Evolutionary conservation across 2,888 invertebrate genomes (phyloP), one percentile per base, ranked within the genome.

Genomic region (Hirtodrosophila trivittata): DNA sequence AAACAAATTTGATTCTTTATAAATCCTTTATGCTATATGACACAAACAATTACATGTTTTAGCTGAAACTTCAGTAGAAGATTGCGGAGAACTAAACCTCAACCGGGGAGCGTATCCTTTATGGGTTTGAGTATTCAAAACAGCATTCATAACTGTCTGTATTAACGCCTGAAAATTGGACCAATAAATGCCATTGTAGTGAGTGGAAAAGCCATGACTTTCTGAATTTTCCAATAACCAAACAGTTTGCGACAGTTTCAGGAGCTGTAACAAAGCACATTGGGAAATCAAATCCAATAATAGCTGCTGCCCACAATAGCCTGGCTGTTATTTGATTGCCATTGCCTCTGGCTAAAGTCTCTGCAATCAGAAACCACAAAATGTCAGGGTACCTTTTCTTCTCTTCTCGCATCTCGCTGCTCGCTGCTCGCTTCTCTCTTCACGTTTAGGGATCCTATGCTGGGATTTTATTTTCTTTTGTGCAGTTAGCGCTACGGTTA

Each of bases 391-490:
- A 78, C 76, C 71, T 78, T 77, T 33, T 62, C 41, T 25, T 71
- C 64, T 56, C 54, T 67, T 25, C 18, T 38, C 43, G 37, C 18
- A 2, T 3, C 18, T 21, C 18, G 3, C 18, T 21, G 5, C 5
- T 21, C 18, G 2, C 18, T 21, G 5, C 3, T 21, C 2, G 3
- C 2, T 21, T 21, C 18, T 21, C 18, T 5, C 2, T 21, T 21
- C 18, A 21, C 18, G 5, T 21, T 21, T 21, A 3, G 18, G 5
- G 5, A 21, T 21, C 5, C 5, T 21, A 5, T 66, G 56, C 33
- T 50, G 69, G 57, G 56, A 78, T 81, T 81, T 76, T 62, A 74
- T 81, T 78, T 81, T 81, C 78, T 74, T 78, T 78, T 74, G 74
- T 81, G 51, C 74, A 68, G 71, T 71, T 75, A 60, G 62, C 66